Percentiles rank a stretch among this genome's conserved stretches.
Conservation (phyloP, 35 echinoderm and acorn worm species). For the Ophiothrix spiculata region DNA sequence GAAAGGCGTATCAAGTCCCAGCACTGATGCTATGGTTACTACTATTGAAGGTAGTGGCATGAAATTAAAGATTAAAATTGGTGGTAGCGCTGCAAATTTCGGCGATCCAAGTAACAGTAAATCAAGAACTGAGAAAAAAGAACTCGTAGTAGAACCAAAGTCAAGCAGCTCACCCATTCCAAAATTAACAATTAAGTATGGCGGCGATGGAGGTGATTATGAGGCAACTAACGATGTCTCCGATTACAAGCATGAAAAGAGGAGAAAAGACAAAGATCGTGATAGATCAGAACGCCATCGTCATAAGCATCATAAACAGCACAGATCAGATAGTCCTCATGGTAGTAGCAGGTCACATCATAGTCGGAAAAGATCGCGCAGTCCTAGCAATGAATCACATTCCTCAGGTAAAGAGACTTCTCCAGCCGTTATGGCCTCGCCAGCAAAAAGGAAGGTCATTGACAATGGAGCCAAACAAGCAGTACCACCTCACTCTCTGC, state of each 20-base stretch:
- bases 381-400: constrained; percentile 38
- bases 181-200: too few species aligned
- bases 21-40: constrained; percentile 12
- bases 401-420: constrained; percentile 22
- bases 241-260: constrained; percentile 8
- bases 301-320: constrained; percentile 68
- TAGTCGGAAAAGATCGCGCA: constrained; percentile 48
- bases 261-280: constrained; percentile 25
- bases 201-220: constrained; percentile 26
- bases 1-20: constrained; percentile 10
- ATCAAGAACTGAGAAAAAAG: constrained; percentile 33
- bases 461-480: background rate
- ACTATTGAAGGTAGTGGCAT: constrained; percentile 6
- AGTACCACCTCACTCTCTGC: constrained; percentile 37
- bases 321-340: constrained; percentile 35
- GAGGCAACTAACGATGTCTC: constrained; percentile 23
- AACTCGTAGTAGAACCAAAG: background rate
- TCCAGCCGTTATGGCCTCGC: constrained; percentile 35
- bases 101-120: constrained; percentile 65
- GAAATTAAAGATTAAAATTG: constrained; percentile 57
- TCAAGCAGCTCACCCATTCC: constrained; percentile 30
- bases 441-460: constrained; percentile 57
- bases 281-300: constrained; percentile 52
- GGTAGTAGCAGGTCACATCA: constrained; percentile 37
- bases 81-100: constrained; percentile 70